Conservation (phyloP, 1,140 invertebrate species). For the Drosophila mayri region DNA sequence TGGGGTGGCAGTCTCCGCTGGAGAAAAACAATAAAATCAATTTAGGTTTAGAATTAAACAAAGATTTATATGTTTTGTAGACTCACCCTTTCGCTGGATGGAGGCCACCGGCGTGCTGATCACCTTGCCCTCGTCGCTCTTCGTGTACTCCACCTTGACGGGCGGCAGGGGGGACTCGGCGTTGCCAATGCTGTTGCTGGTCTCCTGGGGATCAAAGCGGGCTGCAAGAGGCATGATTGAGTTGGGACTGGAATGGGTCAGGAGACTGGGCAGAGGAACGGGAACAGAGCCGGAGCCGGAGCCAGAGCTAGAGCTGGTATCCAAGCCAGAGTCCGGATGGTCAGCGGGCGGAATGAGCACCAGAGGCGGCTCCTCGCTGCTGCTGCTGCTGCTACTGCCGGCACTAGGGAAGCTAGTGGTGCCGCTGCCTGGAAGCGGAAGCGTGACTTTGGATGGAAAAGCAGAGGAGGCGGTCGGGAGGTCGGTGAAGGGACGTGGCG, state of each 20-base stretch:
- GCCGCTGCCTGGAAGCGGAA: conserved; percentile 71
- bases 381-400: conserved; percentile 18
- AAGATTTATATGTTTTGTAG: too few relatives aligned
- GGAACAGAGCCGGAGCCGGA: background rate
- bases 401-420: conserved; percentile 8
- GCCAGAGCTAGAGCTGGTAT: background rate
- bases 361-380: conserved; percentile 60
- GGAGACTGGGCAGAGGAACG: conserved; percentile 4
- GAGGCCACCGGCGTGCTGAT: conserved; percentile 66
- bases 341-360: conserved; percentile 70
- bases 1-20: conserved; percentile 28
- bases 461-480: conserved; percentile 57
- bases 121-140: conserved; percentile 82
- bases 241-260: conserved; percentile 59
- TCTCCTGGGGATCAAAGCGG: conserved; percentile 53
- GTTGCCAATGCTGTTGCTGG: conserved; percentile 10
- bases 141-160: conserved; percentile 70
- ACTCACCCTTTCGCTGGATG: conserved; percentile 62
- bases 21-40: background rate
- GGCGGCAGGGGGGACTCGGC: conserved; percentile 53
- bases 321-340: conserved; percentile 5
- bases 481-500: conserved; percentile 17
- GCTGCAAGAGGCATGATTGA: conserved; percentile 78
- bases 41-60: too few relatives aligned
- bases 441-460: conserved; percentile 84